Evolutionary conservation across 2,888 invertebrate species (phyloP), one percentile per base, ranked within the genome.

Genomic region (Unio pictorum): DNA sequence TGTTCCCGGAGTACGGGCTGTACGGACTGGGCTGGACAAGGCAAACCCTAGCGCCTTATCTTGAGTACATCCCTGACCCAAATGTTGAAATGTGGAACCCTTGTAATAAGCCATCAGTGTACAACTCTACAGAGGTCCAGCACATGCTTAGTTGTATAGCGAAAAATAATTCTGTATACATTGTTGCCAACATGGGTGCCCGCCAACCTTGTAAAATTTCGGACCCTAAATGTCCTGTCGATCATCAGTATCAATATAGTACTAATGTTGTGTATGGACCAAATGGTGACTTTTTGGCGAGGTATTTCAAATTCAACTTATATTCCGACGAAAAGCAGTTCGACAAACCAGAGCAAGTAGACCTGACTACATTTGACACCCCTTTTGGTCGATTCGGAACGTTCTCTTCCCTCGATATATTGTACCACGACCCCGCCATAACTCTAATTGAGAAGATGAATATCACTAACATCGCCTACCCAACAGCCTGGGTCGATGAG

Each of bases 371-470:
- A n/a, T 85, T 86, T 69, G 73, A 80, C 23, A 84, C 86, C 1
- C 75, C 78, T 1, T 81, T 81, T 68, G 81, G 81, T 18, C 63
- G 64, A n/a, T 78, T 81, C 60, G 95, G 95, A 1, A 93, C 94
- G 78, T 94, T 94, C 86, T 93, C 94, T 65, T 96, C 96, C 88
- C 95, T 95, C 86, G 96, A 96, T 86, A 92, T 96, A 15, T 88
- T 95, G 80, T 95, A 94, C 90, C 92, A 93, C 81, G 90, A 92
- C 5, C 95, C 95, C 0, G 92, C 93, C 0, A 90, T 94, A 17
- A 91, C 92, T 71, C 89, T 93, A n/a, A 91, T 93, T 0, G 89
- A 91, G 75, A 91, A 92, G 68, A 80, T 89, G 7, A 91, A 92
- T 3, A 83, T 94, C 1, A 93, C 91, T 20, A 93, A 94, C 80